A percentile compares a stretch with the other conserved stretches of the same genome.
Evolutionary conservation across 2,888 invertebrate species (phyloP).

Genomic region (Trichacis sp.): DNA sequence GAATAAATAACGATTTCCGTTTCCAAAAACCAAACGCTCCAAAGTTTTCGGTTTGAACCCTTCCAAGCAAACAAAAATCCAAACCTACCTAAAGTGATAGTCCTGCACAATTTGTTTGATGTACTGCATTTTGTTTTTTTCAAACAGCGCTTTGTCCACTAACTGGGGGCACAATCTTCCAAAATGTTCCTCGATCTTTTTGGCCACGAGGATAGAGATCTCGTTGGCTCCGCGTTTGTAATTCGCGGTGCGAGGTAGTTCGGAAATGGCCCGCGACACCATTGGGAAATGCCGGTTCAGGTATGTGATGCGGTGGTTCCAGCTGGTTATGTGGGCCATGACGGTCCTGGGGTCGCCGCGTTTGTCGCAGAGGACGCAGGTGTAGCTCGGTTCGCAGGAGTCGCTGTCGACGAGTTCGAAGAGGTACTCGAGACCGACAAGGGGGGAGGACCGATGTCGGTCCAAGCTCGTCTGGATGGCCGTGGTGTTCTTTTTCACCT

Average conservation of each 20-base stretch:
- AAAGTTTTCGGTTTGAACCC: too few species aligned
- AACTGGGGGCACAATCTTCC: slow-evolving; percentile 78
- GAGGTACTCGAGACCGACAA: slow-evolving; percentile 84
- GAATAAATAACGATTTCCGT: too few species aligned
- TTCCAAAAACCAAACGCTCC: slow-evolving; percentile 3
- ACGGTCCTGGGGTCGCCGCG: slow-evolving; percentile 84
- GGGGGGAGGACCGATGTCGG: slow-evolving; percentile 70
- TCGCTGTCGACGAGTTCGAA: slow-evolving; percentile 78
- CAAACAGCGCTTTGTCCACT: slow-evolving; percentile 78
- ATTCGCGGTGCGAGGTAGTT: slow-evolving; percentile 74
- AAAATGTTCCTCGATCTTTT: slow-evolving; percentile 80
- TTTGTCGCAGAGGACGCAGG: slow-evolving; percentile 84
- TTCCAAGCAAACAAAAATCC: neutral
- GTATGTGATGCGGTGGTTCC: slow-evolving; percentile 81
- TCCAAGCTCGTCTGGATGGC: slow-evolving; percentile 72
- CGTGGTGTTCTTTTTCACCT: slow-evolving; percentile 69
- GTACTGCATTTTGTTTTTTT: slow-evolving; percentile 73
- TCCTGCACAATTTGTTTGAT: slow-evolving; percentile 77
- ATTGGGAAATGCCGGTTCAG: slow-evolving; percentile 77
- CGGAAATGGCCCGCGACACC: slow-evolving; percentile 73
- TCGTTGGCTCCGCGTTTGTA: slow-evolving; percentile 68
- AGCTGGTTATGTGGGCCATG: slow-evolving; percentile 82
- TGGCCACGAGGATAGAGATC: slow-evolving; percentile 71
- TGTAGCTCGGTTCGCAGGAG: slow-evolving; percentile 79
- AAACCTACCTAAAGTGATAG: slow-evolving; percentile 75